Base-by-base conservation (phyloP, 2,888 invertebrate genomes). In the Phaonia tiefii region DNA sequence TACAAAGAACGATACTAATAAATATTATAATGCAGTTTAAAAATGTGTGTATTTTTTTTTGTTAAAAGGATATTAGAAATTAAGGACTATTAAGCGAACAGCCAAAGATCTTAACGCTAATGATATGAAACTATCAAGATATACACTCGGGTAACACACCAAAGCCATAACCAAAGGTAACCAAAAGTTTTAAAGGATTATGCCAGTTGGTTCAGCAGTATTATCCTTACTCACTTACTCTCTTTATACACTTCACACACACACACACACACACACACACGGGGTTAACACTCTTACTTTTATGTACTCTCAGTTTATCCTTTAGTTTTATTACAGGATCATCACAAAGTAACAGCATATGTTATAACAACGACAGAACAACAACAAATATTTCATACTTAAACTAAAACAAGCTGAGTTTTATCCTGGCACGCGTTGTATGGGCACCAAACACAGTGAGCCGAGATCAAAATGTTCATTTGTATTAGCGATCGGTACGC, bases 391-490 rank as follows among this genome's bases (percentile, higher is more conserved):
- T n/a, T n/a, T n/a, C n/a, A n/a, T n/a, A n/a, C n/a, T n/a, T n/a
- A n/a, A n/a, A n/a, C n/a, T n/a, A n/a, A n/a, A n/a, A n/a, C n/a
- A n/a, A 8, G 31, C 31, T 60, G 63, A 71, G 75, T 67, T 75
- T 75, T 72, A 51, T 75, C 39, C 1, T 11, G 70, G 81, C 81
- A 81, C 81, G 81, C 78, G 75, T 75, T 78, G 54, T n/a, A n/a
- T n/a, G n/a, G n/a, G n/a, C 51, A 72, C 63, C 75, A 67, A 72
- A 81, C 54, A 63, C 63, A 31, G 70, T 66, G 56, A 37, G 20
- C 60, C 37, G 60, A 60, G 60, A 42, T 42, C 63, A 42, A 4
- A 22, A 39, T 39, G 22, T 22, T 42, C 63, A 73, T 70, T 73
- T 56, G 56, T 66, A 51, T 72, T 31, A 22, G 42, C 7, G 13